A percentile compares a stretch with the other conserved stretches of the same genome.
phyloP scores from a whole-genome alignment of 1,140 invertebrate genomes.

The Drosophila rhopaloa region DNA sequence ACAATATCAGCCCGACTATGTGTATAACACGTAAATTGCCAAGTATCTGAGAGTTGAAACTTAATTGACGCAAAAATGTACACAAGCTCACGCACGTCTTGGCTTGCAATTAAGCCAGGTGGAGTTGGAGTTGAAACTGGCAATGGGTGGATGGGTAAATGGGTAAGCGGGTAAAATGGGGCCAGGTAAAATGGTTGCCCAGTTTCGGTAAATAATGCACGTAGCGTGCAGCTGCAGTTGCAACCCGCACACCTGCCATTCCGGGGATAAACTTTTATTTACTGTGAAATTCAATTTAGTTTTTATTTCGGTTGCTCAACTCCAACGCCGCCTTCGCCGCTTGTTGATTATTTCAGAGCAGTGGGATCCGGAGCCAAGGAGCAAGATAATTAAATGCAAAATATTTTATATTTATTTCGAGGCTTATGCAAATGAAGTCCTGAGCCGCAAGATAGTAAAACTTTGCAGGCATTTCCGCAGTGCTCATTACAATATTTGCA shows the following conservation, averaged over 20 bases:
- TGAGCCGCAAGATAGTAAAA: constrained; percentile 73
- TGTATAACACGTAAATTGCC: constrained; percentile 54
- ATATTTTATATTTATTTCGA: constrained; percentile 80
- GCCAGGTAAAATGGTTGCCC: constrained; percentile 18
- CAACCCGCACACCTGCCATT: constrained; percentile 10
- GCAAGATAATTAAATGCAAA: constrained; percentile 79
- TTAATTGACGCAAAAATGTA: constrained; percentile 82
- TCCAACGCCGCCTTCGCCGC: constrained; percentile 20
- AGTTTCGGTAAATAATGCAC: constrained; percentile 51
- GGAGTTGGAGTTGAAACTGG: constrained; percentile 9
- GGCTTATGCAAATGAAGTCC: constrained; percentile 77
- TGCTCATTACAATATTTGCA: constrained; percentile 64
- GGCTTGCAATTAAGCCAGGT: constrained; percentile 67
- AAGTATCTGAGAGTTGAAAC: constrained; percentile 75
- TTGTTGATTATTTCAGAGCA: constrained; percentile 43
- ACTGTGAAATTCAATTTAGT: constrained; percentile 65
- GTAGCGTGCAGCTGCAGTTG: constrained; percentile 30
- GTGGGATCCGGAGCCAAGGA: constrained; percentile 9
- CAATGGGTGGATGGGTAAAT: neutral
- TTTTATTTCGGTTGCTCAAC: constrained; percentile 33
- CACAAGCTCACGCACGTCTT: constrained; percentile 73
- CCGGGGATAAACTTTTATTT: constrained; percentile 67
- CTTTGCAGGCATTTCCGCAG: constrained; percentile 55
- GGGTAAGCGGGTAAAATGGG: neutral
- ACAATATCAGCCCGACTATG: constrained; percentile 14